Conservation (phyloP, 2,113 vertebrate genomes). For the Gopherus flavomarginatus region DNA sequence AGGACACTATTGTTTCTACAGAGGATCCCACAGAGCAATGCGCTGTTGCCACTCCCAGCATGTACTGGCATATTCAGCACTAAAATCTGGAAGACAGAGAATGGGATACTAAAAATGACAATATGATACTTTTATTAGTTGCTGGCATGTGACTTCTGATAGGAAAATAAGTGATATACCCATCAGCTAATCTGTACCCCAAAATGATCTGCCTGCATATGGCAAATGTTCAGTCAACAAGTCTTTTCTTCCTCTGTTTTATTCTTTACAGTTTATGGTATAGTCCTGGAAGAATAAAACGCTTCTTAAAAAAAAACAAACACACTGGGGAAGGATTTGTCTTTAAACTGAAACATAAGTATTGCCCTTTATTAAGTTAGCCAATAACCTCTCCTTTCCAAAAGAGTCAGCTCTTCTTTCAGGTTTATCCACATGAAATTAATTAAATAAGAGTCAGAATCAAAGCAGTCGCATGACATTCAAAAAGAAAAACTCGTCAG, state of each 20-base stretch:
- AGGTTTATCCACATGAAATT: not conserved
- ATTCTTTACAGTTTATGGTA: not conserved
- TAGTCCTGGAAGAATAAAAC: not conserved
- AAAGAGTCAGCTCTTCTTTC: not conserved
- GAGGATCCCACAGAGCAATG: not conserved
- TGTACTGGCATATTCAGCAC: rapidly evolving
- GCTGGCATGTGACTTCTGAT: not conserved
- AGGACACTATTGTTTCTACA: rapidly evolving
- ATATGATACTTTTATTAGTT: not conserved
- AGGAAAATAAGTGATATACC: not conserved
- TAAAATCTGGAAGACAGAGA: rapidly evolving
- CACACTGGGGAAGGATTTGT: not conserved
- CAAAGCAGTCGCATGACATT: not conserved
- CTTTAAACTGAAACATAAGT: not conserved
- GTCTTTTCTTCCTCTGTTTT: not conserved
- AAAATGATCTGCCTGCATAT: not conserved
- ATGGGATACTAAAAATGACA: not conserved
- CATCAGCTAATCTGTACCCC: not conserved
- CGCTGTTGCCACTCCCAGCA: rapidly evolving
- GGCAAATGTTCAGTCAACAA: not conserved
- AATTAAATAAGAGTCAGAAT: not conserved
- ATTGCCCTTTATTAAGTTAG: not conserved
- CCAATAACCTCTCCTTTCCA: not conserved
- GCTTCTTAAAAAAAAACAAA: not conserved
- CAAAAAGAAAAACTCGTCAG: not conserved